Evolutionary conservation across 2,113 vertebrate genomes (phyloP).

Genomic region (Microcebus tavaratra): DNA sequence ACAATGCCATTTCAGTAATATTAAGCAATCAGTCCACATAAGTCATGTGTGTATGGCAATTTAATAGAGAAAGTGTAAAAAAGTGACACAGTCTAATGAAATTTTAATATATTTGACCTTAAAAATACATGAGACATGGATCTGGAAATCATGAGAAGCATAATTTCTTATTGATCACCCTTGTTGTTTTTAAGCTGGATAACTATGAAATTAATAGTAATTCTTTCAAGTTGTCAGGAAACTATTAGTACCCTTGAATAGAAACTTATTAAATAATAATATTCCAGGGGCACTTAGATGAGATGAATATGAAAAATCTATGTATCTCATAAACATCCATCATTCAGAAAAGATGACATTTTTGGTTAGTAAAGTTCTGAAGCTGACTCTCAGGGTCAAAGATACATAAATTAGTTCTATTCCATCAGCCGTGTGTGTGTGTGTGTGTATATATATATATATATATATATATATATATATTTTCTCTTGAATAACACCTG

Average conservation of each 20-base stretch:
- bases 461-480: too few relatives aligned
- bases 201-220: slow-evolving; percentile 1
- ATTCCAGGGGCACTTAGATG: not conserved
- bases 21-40: not conserved
- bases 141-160: not conserved
- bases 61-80: not conserved
- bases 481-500: not conserved
- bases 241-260: slow-evolving; percentile 12
- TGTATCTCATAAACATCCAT: not conserved
- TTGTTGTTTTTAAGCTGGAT: slow-evolving; percentile 24
- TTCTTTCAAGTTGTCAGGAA: slow-evolving; percentile 44
- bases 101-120: not conserved
- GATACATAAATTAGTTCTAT: not conserved
- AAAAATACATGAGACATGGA: not conserved
- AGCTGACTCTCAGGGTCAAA: not conserved
- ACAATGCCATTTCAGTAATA: not conserved
- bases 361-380: not conserved
- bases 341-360: slow-evolving; percentile 23
- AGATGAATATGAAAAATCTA: slow-evolving; percentile 19
- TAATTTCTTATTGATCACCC: not conserved
- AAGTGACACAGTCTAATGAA: not conserved
- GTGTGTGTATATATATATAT: too few relatives aligned
- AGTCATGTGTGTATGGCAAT: not conserved
- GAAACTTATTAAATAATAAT: slow-evolving; percentile 55
- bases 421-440: not conserved